A percentile compares a stretch with the other conserved stretches of the same genome.
These are phyloP conservation scores for Leucosticte australis DNA, from an alignment of 2,113 vertebrate genomes.

Conservation along the genomic window DNA sequence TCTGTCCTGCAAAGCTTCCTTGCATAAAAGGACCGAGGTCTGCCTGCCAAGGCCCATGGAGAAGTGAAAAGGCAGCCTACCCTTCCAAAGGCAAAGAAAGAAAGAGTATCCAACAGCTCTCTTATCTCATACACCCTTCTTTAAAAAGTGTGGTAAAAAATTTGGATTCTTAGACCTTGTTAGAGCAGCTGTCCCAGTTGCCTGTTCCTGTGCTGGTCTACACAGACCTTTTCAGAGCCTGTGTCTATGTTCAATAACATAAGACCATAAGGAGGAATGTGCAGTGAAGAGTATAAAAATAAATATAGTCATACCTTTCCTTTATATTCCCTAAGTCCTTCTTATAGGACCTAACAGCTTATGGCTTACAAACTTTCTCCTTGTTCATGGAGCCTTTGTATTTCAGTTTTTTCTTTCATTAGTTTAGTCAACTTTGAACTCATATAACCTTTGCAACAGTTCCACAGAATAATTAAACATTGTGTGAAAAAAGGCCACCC, in stretches of 20 bases:
- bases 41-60: background rate
- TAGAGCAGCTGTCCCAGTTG: background rate
- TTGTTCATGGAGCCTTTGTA: background rate
- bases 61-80: background rate
- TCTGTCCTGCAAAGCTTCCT: background rate
- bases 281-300: background rate
- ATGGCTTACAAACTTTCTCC: background rate
- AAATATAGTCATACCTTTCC: background rate
- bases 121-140: background rate
- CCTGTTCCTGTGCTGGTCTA: background rate
- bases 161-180: background rate
- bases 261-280: background rate
- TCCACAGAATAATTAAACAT: background rate
- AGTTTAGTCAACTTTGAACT: background rate
- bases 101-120: background rate
- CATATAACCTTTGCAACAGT: background rate
- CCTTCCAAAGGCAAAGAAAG: background rate
- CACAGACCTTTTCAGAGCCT: background rate
- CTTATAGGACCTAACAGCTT: background rate
- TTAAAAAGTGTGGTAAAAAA: background rate
- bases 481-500: accelerated
- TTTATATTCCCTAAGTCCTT: background rate
- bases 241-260: background rate
- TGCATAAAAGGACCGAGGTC: background rate
- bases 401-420: background rate